Percentiles rank a stretch among this genome's conserved stretches.
These are phyloP conservation scores for Charadrius vociferus DNA, from an alignment of 2,113 vertebrate genomes.

Conservation along the genomic window DNA sequence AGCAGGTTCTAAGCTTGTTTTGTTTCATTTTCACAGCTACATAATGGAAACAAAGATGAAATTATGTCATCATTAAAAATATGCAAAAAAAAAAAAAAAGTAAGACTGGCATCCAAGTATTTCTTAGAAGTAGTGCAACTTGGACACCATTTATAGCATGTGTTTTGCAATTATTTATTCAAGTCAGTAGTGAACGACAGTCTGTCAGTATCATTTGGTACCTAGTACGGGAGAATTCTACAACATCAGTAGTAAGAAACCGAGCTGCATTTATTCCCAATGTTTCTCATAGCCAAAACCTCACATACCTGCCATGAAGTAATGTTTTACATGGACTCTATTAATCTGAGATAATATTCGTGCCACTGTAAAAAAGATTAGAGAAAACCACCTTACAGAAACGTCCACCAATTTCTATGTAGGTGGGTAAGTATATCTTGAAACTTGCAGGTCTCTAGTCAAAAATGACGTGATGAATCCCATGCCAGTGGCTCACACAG, in stretches of 20 bases:
- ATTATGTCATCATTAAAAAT: conserved; percentile 6
- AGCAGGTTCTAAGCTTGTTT: neutral
- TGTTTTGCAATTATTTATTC: neutral
- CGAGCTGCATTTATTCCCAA: neutral
- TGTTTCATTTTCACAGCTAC: conserved; percentile 2
- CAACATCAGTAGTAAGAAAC: neutral
- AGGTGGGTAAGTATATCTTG: neutral
- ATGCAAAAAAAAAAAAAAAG: neutral
- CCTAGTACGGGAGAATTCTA: neutral
- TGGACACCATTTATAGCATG: neutral
- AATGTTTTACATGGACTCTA: neutral
- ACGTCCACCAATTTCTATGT: rapidly evolving
- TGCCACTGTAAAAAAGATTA: neutral
- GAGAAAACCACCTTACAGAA: neutral
- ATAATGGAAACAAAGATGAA: neutral
- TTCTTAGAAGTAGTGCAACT: conserved; percentile 21
- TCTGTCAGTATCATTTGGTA: neutral
- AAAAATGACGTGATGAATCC: neutral
- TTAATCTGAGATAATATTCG: neutral
- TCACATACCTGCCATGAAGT: neutral
- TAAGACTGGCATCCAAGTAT: neutral
- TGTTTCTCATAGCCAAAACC: neutral
- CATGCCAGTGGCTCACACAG: neutral
- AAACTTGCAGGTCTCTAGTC: neutral
- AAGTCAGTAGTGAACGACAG: neutral